Evolutionary conservation across 2,888 invertebrate species (phyloP), one percentile per base, ranked within the genome.

Genomic region (Ptychoptera contaminata): DNA sequence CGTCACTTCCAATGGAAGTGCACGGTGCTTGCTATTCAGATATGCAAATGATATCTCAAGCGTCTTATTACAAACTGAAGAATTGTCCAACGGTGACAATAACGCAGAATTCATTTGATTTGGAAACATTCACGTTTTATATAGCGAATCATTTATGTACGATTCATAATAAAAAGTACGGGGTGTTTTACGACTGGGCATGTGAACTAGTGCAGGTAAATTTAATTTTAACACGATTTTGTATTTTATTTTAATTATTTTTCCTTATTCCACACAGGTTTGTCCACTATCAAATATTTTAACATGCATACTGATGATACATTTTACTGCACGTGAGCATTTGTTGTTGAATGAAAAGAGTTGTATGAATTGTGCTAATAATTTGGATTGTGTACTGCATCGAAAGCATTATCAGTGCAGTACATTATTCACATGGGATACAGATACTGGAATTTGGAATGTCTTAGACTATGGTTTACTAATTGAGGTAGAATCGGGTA

Each of bases 1-100:
- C 64, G 2, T 63, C 63, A 6, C 51, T 66, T 37, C 66, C 66
- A 5, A 56, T 66, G 55, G 66, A 66, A 48, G 66, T 66, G 1
- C 66, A 66, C 40, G 66, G 66, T 7, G 61, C 66, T 1, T 64
- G 65, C 45, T 65, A 66, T 48, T 63, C 65, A 1, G 65, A 63
- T 48, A 65, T 66, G 65, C 65, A 65, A 57, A 65, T 66, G 65
- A 63, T 66, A 46, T 66, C 66, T 5, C 61, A 65, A 37, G 56
- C 58, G 12, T 63, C 66, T 2, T 63, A 59, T 47, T 62, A 64
- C 42, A 58, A 61, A 23, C 50, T 65, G 5, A 58, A 60, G 23
- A 23, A 23, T 23, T 63, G 65, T 40, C 57, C 58, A 14, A 62
- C 62, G 42, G 62, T 63, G 1, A 55, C 64, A 2, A 59, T 66